Conservation (phyloP, 1,140 invertebrate species). For the Saccostrea glomerata region DNA sequence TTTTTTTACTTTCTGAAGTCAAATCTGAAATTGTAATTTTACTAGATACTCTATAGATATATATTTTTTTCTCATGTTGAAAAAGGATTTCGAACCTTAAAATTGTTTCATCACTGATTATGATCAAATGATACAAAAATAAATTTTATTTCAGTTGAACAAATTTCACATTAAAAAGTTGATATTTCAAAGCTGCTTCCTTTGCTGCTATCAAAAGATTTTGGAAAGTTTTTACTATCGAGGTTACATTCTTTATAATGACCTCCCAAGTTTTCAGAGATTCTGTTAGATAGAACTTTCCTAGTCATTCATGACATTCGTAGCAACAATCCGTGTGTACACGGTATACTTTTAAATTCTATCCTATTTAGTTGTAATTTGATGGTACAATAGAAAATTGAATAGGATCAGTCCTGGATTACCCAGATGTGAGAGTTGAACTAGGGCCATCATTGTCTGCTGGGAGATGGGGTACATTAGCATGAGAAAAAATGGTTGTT, state of each 20-base stretch:
- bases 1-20: too few relatives aligned
- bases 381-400: constrained; percentile 35
- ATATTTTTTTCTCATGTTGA: too few relatives aligned
- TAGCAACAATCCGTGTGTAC: not conserved
- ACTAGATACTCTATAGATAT: too few relatives aligned
- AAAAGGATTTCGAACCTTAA: not conserved
- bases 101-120: not conserved
- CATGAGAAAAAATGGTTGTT: constrained; percentile 2
- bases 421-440: constrained; percentile 31
- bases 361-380: constrained; percentile 21
- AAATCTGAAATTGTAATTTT: too few relatives aligned
- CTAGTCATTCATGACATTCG: constrained; percentile 7
- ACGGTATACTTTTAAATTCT: constrained; percentile 27
- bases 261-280: constrained; percentile 18
- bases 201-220: not conserved
- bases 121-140: not conserved
- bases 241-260: not conserved
- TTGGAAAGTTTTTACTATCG: not conserved
- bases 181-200: not conserved
- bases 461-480: not conserved
- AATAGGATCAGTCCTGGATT: constrained; percentile 26
- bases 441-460: not conserved
- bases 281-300: constrained; percentile 14
- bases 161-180: not conserved
- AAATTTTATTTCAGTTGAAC: not conserved